Evolutionary conservation across 2,888 invertebrate species (phyloP).

Genomic region (Andricus quercusramuli): DNA sequence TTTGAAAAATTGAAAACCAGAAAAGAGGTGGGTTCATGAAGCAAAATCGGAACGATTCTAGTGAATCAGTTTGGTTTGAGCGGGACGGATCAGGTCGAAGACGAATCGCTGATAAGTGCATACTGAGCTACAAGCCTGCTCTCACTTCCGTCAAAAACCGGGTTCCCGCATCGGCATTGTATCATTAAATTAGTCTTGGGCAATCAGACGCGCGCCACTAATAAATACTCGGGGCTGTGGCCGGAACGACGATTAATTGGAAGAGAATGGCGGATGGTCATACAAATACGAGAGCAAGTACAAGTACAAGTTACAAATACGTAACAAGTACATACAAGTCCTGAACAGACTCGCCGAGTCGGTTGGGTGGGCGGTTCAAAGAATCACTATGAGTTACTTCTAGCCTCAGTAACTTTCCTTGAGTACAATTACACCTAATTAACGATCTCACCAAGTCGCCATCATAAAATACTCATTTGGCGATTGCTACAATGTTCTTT

Average conservation of each 20-base stretch:
- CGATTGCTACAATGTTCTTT: slow-evolving; percentile 36
- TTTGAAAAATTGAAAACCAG: background rate
- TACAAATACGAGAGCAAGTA: slow-evolving; percentile 17
- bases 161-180: slow-evolving; percentile 56
- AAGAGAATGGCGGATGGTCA: slow-evolving; percentile 54
- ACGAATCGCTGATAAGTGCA: slow-evolving; percentile 34
- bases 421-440: slow-evolving; percentile 64
- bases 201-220: slow-evolving; percentile 63
- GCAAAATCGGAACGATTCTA: background rate
- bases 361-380: slow-evolving; percentile 53
- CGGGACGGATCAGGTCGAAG: slow-evolving; percentile 10
- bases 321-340: slow-evolving; percentile 52
- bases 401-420: slow-evolving; percentile 53
- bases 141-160: slow-evolving; percentile 41
- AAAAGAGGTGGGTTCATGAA: background rate
- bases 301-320: slow-evolving; percentile 51
- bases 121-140: slow-evolving; percentile 21
- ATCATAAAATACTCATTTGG: slow-evolving; percentile 48
- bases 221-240: slow-evolving; percentile 60
- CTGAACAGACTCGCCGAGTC: slow-evolving; percentile 46
- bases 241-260: slow-evolving; percentile 62
- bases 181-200: slow-evolving; percentile 70
- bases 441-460: slow-evolving; percentile 59
- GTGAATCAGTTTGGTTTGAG: slow-evolving; percentile 18
- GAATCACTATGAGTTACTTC: slow-evolving; percentile 58